Conservation (phyloP, 2,888 invertebrate genomes). For the Kuschelorhynchus macadamiae region DNA sequence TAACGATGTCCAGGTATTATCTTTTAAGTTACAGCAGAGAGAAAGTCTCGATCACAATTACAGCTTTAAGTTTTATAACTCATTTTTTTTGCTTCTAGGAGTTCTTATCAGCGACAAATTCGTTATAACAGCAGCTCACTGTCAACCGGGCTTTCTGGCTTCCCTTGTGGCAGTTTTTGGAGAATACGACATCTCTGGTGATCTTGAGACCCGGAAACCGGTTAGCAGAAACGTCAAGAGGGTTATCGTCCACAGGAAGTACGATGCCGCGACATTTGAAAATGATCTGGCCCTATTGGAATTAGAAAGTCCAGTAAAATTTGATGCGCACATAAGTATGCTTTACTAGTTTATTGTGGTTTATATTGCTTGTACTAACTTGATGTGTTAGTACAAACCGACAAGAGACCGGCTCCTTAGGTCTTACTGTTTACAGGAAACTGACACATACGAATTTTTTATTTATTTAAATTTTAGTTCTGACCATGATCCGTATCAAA, state of each 20-base stretch:
- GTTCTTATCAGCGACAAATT: constrained; percentile 90
- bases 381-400: background rate
- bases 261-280: constrained; percentile 92
- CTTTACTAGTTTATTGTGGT: too few species aligned
- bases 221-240: constrained; percentile 87
- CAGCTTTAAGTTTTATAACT: too few species aligned
- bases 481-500: too few species aligned
- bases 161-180: constrained; percentile 92
- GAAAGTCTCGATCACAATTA: too few species aligned
- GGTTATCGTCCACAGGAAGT: constrained; percentile 90
- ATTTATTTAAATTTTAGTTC: too few species aligned
- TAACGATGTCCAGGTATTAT: too few species aligned
- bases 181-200: constrained; percentile 90
- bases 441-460: too few species aligned
- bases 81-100: constrained; percentile 65
- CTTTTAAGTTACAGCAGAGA: too few species aligned
- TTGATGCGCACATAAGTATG: constrained; percentile 87
- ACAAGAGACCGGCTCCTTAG: too few species aligned
- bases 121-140: constrained; percentile 94
- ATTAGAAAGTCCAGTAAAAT: constrained; percentile 85
- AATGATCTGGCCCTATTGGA: constrained; percentile 92
- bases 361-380: background rate
- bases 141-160: constrained; percentile 93
- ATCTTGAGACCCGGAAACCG: constrained; percentile 83
- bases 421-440: too few species aligned